Conservation (phyloP, 2,113 vertebrate species). For the Ptilonorhynchus violaceus region DNA sequence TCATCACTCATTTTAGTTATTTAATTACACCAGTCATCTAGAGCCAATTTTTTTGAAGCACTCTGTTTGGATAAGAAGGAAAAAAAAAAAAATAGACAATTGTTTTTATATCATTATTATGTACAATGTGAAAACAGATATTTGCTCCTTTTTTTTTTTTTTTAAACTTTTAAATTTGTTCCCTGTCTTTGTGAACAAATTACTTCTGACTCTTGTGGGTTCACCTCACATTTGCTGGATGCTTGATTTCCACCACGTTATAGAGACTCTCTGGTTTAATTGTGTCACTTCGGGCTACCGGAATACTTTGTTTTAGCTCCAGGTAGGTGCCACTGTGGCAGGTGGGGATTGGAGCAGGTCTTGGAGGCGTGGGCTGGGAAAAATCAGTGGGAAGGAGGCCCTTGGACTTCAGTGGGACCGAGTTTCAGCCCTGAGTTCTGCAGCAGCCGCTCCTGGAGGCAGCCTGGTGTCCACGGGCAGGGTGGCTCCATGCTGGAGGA, state of each 20-base stretch:
- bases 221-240: constrained; percentile 80
- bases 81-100: constrained; percentile 71
- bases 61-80: constrained; percentile 84
- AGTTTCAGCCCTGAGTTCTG: neutral
- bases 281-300: constrained; percentile 77
- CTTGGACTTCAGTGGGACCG: neutral
- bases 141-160: constrained; percentile 55
- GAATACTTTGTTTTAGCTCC: constrained; percentile 96
- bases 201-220: constrained; percentile 74
- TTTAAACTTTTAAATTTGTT: constrained; percentile 67
- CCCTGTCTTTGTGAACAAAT: constrained; percentile 86
- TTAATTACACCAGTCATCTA: constrained; percentile 80
- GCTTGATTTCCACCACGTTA: constrained; percentile 72
- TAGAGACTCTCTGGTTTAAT: constrained; percentile 70
- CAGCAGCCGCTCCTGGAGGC: neutral
- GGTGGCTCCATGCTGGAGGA: neutral
- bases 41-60: constrained; percentile 90
- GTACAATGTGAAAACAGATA: constrained; percentile 86
- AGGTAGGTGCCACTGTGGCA: constrained; percentile 74
- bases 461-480: neutral
- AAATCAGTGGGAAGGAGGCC: neutral
- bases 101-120: constrained; percentile 83
- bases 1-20: constrained; percentile 76
- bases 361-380: neutral
- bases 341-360: neutral